Conservation (phyloP, 2,113 vertebrate species). For the Ochotona princeps region DNA sequence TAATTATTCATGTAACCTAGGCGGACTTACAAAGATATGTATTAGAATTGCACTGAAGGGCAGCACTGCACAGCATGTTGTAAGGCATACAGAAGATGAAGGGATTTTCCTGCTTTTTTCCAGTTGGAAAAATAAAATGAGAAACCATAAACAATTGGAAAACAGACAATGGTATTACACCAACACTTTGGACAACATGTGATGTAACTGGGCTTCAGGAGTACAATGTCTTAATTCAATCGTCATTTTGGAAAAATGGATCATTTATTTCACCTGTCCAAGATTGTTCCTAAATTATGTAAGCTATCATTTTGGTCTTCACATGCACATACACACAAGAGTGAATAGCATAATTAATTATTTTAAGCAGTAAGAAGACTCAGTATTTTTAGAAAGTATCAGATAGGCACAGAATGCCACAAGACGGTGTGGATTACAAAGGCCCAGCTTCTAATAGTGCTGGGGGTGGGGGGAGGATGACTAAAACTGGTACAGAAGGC, state of each 20-base stretch:
- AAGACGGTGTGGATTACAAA: not conserved
- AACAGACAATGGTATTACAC: not conserved
- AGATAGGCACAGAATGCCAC: not conserved
- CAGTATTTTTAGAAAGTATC: slow-evolving; percentile 36
- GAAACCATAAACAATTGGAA: slow-evolving; percentile 19
- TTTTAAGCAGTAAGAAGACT: not conserved
- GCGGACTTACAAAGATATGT: slow-evolving; percentile 53
- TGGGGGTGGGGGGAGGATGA: not conserved
- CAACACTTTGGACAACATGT: not conserved
- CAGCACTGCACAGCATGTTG: not conserved
- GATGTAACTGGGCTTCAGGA: not conserved
- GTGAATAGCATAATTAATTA: not conserved
- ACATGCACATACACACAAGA: not conserved
- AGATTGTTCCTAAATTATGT: not conserved
- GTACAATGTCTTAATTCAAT: not conserved
- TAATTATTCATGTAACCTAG: slow-evolving; percentile 67
- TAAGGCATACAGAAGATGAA: not conserved
- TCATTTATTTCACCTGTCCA: not conserved
- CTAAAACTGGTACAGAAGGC: not conserved
- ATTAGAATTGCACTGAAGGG: slow-evolving; percentile 42
- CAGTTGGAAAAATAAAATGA: not conserved
- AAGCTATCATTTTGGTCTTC: not conserved
- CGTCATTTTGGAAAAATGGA: not conserved
- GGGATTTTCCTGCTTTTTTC: not conserved
- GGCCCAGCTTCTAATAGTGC: not conserved